Evolutionary conservation across 2,113 vertebrate species (phyloP).

Genomic region (Pelecanus crispus): DNA sequence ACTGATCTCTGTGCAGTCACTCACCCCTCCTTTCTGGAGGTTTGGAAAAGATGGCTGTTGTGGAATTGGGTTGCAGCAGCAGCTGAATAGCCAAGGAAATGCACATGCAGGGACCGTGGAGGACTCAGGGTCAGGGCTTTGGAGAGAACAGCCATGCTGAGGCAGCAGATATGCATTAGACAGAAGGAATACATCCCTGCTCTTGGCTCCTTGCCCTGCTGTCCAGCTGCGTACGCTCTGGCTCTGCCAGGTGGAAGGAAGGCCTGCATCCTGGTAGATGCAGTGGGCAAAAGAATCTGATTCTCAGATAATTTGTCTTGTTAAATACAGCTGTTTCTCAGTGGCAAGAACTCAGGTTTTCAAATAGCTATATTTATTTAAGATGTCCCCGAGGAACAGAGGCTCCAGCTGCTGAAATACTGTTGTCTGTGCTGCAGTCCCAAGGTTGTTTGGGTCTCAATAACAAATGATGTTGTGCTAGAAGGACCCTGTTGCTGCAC

Average conservation of each 20-base stretch:
- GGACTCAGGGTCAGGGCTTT: background rate
- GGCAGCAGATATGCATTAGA: background rate
- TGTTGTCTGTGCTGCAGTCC: background rate
- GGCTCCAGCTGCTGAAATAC: background rate
- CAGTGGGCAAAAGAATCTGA: background rate
- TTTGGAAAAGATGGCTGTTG: background rate
- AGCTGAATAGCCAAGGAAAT: background rate
- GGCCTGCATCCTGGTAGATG: background rate
- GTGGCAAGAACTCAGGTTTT: background rate
- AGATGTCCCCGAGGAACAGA: background rate
- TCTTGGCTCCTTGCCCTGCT: constrained; percentile 8
- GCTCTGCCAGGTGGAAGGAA: background rate
- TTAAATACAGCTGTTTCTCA: background rate
- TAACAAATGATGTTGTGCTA: background rate
- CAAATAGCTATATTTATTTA: background rate
- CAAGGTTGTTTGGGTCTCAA: background rate
- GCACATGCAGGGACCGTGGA: accelerated
- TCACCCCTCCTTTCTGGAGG: background rate
- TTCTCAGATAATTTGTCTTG: background rate
- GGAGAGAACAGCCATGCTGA: background rate
- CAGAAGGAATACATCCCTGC: background rate
- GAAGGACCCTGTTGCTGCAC: background rate
- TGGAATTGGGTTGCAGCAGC: background rate
- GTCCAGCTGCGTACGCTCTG: background rate
- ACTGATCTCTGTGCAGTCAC: accelerated